A percentile compares a stretch with the other conserved stretches of the same genome.
phyloP scores from a whole-genome alignment of 2,797 vertebrate genomes.

The Rhinichthys osculus region DNA sequence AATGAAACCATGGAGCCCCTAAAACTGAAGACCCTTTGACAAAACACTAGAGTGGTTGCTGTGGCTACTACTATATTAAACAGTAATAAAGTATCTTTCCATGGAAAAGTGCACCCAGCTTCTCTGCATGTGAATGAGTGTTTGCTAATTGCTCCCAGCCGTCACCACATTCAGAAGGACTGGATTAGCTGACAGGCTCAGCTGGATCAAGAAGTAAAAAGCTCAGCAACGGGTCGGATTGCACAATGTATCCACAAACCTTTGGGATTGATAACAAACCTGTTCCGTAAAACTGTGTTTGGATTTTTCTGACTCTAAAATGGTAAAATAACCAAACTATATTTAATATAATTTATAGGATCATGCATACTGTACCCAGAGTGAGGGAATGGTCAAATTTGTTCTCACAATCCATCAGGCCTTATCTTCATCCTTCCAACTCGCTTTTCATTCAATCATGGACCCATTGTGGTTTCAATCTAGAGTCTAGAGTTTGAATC shows the following conservation, averaged over 20 bases:
- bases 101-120: slow-evolving; percentile 42
- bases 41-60: slow-evolving; percentile 42
- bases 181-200: slow-evolving; percentile 42
- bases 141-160: slow-evolving; percentile 45
- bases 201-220: slow-evolving; percentile 51
- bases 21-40: slow-evolving; percentile 8
- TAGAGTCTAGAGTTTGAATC: slow-evolving; percentile 24
- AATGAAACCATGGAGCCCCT: slow-evolving; percentile 1
- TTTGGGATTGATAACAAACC: slow-evolving; percentile 6
- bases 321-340: neutral
- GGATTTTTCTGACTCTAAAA: neutral
- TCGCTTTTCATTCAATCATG: slow-evolving; percentile 24
- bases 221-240: slow-evolving; percentile 47
- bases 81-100: slow-evolving; percentile 57
- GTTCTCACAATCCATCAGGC: neutral
- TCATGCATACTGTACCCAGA: neutral
- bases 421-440: slow-evolving; percentile 27
- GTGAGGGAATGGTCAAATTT: neutral
- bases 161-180: slow-evolving; percentile 29
- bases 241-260: slow-evolving; percentile 26
- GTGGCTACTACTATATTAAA: slow-evolving; percentile 51
- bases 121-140: slow-evolving; percentile 33
- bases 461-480: slow-evolving; percentile 5
- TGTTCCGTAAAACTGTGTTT: neutral
- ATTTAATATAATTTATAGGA: neutral